Percentiles rank a stretch among this genome's conserved stretches.
Conservation (phyloP, 2,888 invertebrate species). For the Callyntrura sp. region DNA sequence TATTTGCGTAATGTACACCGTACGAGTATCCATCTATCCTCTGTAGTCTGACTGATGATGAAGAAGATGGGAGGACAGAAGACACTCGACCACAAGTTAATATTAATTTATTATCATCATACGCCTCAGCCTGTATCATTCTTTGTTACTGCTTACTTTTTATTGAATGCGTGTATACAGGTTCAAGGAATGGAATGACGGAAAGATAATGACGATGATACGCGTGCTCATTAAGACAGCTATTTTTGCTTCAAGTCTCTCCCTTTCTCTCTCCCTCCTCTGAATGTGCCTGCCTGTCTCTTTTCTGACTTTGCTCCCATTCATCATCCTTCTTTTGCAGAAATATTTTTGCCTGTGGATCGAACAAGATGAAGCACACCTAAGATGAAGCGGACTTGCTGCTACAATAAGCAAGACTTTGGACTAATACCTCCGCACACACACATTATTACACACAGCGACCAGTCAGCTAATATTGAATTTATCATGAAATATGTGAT, state of each 20-base stretch:
- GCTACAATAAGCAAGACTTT: constrained; percentile 31
- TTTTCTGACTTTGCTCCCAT: constrained; percentile 45
- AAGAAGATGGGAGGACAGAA: constrained; percentile 44
- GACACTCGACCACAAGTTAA: constrained; percentile 48
- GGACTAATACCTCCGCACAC: neutral
- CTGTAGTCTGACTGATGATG: neutral
- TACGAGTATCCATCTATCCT: constrained; percentile 23
- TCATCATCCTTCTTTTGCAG: constrained; percentile 52
- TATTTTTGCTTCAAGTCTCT: constrained; percentile 48
- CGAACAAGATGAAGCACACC: constrained; percentile 7
- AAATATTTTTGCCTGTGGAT: constrained; percentile 56
- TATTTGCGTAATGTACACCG: neutral
- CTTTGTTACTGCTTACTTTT: constrained; percentile 18
- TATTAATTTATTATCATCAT: constrained; percentile 61
- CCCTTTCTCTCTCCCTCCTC: neutral
- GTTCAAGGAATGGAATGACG: constrained; percentile 19
- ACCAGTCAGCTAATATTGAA: constrained; percentile 35
- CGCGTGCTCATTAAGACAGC: constrained; percentile 59
- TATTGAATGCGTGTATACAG: constrained; percentile 13
- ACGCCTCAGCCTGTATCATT: constrained; percentile 20
- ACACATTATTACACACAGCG: too few relatives aligned
- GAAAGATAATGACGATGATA: constrained; percentile 7
- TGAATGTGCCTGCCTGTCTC: constrained; percentile 4
- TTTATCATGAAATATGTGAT: constrained; percentile 44
- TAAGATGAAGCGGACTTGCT: neutral